These are phyloP conservation scores for Psix sp. DNA, from an alignment of 1,140 invertebrate species.

Conservation along the genomic window DNA sequence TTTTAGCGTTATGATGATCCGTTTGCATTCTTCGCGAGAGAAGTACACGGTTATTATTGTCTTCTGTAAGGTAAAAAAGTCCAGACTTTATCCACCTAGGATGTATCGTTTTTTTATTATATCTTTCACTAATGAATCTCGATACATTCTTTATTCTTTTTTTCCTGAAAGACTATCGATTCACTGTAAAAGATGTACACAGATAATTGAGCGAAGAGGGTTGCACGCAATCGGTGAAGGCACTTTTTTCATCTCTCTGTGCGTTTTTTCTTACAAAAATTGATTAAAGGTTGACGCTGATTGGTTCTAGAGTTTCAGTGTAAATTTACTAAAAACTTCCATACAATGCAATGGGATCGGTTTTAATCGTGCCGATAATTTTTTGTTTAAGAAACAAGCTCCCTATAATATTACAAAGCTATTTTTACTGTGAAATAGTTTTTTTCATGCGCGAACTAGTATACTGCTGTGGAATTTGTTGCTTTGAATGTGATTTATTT, in stretches of 20 bases:
- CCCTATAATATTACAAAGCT: conserved; percentile 9
- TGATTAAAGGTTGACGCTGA: conserved; percentile 31
- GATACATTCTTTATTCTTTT: conserved; percentile 36
- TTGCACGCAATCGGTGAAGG: background rate
- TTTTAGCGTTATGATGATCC: conserved; percentile 55
- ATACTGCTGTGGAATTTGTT: conserved; percentile 11
- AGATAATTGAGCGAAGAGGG: conserved; percentile 31
- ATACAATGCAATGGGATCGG: conserved; percentile 1
- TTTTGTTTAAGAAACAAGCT: background rate
- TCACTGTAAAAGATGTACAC: conserved; percentile 31
- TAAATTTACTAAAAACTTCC: conserved; percentile 7
- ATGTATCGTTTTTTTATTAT: conserved; percentile 26
- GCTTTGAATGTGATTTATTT: conserved; percentile 38
- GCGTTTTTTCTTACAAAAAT: conserved; percentile 17
- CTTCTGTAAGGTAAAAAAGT: conserved; percentile 31
- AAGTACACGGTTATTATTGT: conserved; percentile 54
- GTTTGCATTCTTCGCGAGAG: conserved; percentile 44
- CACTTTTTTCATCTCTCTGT: conserved; percentile 2
- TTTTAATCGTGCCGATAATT: conserved; percentile 2
- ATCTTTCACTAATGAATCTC: conserved; percentile 53
- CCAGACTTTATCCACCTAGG: conserved; percentile 15
- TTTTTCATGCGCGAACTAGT: conserved; percentile 14
- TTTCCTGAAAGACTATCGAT: conserved; percentile 28
- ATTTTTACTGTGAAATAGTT: conserved; percentile 9
- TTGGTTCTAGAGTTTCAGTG: conserved; percentile 14